Base-by-base conservation (phyloP, 2,888 invertebrate genomes). In the Laspeyria flexula region DNA sequence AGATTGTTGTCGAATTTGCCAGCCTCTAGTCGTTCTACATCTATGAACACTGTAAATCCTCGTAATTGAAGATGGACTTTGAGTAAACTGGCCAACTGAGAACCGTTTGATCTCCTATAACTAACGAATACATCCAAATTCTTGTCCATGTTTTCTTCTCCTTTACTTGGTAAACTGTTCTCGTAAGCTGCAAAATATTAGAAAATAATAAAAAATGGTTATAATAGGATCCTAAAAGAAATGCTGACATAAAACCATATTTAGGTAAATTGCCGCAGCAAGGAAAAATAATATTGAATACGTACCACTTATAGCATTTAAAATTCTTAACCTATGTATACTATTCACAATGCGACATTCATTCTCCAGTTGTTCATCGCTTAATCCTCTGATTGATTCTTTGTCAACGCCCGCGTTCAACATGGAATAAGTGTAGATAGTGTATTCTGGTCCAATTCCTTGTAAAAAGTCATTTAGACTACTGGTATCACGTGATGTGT, bases 1-100 rank as follows among this genome's bases (percentile, higher is more conserved):
- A 99, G 93, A 81, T 99, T 99, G 81, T 99, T 99, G 86, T 99
- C 99, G 87, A 99, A 99, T 92, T 99, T 99, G 33, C 99, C 99
- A 18, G 99, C 99, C 86, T 99, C 98, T 56, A 99, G 92, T 70
- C 99, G 94, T 86, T 99, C 99, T 48, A 99, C 99, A 79, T 99
- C 99, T 65, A 99, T 98, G 86, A 99, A 99, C 18, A 99, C 99
- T 18, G 97, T 96, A 88, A 98, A 99, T 0, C 99, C 99, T 74
- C 99, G 93, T 55, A 99, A 92, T 86, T 99, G 98, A 41, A 99
- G 94, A 80, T 99, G 99, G 27, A 99, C 99, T 92, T 99, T 99
- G 62, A 99, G 93, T 72, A 98, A 93, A 93, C 97, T 97, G 60
- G 99, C 99, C 75, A 99, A 89, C 86, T 99, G 99, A 2, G 99